Evolutionary conservation across 2,797 vertebrate genomes (phyloP).

Genomic region (Notoglanidium macrostoma): DNA sequence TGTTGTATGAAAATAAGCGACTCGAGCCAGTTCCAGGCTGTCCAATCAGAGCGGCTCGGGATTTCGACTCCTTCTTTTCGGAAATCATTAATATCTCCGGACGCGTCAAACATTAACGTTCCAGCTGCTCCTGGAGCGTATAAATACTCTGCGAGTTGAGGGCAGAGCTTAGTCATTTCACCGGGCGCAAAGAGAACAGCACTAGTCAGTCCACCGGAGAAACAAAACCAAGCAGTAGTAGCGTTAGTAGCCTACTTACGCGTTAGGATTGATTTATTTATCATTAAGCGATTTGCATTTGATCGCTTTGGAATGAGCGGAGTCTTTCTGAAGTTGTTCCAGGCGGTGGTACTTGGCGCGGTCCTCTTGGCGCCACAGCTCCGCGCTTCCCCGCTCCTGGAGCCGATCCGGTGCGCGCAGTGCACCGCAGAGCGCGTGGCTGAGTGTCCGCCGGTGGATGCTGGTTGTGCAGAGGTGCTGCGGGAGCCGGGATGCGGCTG

Average conservation of each 20-base stretch:
- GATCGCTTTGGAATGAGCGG: constrained; percentile 65
- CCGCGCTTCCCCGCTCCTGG: constrained; percentile 73
- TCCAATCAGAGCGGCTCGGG: constrained; percentile 73
- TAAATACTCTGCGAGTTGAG: constrained; percentile 75
- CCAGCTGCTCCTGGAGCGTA: constrained; percentile 63
- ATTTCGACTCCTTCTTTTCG: constrained; percentile 79
- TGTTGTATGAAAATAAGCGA: constrained; percentile 75
- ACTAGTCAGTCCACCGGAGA: not conserved
- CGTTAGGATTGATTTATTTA: constrained; percentile 50
- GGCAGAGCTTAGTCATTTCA: constrained; percentile 59
- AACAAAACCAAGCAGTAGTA: not conserved
- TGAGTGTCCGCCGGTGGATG: constrained; percentile 81
- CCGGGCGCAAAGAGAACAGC: not conserved
- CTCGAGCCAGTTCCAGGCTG: constrained; percentile 56
- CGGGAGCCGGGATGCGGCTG: constrained; percentile 88
- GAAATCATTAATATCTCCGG: constrained; percentile 81
- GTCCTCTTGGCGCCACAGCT: constrained; percentile 61
- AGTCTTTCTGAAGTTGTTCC: constrained; percentile 61
- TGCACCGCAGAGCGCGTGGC: constrained; percentile 81
- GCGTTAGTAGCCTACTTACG: not conserved
- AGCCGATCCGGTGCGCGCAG: constrained; percentile 83
- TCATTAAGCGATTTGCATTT: constrained; percentile 47
- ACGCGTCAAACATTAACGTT: constrained; percentile 77
- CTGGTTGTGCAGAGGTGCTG: constrained; percentile 79
- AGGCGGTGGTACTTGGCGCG: constrained; percentile 61